Percentiles rank a stretch among this genome's conserved stretches.
Evolutionary conservation across 2,797 vertebrate species (phyloP).

Genomic region (Hoplostethus mediterraneus): DNA sequence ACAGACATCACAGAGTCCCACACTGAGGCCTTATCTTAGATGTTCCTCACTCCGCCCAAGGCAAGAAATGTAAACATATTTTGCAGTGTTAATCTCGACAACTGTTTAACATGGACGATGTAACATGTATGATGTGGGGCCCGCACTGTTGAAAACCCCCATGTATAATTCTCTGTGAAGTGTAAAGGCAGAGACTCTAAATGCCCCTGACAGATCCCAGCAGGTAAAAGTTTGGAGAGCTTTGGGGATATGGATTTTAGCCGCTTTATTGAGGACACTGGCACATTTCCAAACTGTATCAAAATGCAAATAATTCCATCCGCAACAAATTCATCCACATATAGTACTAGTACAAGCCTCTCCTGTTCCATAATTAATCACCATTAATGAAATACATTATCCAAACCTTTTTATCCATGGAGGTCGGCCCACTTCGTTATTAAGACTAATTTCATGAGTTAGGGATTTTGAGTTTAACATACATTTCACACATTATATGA

Average conservation of each 20-base stretch:
- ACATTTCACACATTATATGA: neutral
- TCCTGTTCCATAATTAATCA: conserved; percentile 53
- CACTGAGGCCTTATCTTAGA: conserved; percentile 56
- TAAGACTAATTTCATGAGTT: conserved; percentile 26
- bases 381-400: conserved; percentile 61
- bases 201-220: conserved; percentile 85
- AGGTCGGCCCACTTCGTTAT: conserved; percentile 38
- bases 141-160: conserved; percentile 72
- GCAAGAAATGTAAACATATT: conserved; percentile 79
- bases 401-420: conserved; percentile 38
- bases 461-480: conserved; percentile 13
- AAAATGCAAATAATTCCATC: conserved; percentile 64
- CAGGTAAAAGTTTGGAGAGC: conserved; percentile 84
- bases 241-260: conserved; percentile 75
- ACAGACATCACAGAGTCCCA: conserved; percentile 58
- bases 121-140: conserved; percentile 76
- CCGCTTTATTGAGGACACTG: conserved; percentile 73
- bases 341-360: conserved; percentile 39
- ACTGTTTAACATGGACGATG: conserved; percentile 83
- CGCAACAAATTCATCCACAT: conserved; percentile 52
- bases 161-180: conserved; percentile 87
- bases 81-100: conserved; percentile 83
- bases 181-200: conserved; percentile 78
- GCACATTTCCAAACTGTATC: conserved; percentile 67
- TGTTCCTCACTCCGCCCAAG: conserved; percentile 57